Percentiles rank a stretch among this genome's conserved stretches.
These are phyloP conservation scores for Crypturellus tataupa DNA, from an alignment of 2,797 vertebrate genomes.

Conservation along the genomic window DNA sequence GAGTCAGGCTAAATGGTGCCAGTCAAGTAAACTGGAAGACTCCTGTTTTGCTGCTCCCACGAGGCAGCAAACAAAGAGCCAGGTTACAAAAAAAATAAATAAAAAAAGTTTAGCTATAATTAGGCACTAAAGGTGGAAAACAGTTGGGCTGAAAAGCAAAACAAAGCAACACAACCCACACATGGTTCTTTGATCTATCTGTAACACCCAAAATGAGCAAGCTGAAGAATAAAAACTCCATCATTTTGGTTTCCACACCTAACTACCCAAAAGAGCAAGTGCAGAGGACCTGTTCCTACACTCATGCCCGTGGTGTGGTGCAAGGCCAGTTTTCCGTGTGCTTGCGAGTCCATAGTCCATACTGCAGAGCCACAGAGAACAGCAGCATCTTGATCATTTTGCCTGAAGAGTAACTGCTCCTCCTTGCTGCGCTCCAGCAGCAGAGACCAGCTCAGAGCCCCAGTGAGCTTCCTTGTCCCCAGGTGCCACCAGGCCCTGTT, in stretches of 20 bases:
- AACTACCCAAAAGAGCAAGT: no score
- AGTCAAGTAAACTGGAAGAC: no score
- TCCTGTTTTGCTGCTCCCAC: neutral
- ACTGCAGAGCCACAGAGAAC: accelerated
- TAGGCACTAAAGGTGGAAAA: no score
- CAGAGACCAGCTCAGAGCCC: no score
- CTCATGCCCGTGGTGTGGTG: accelerated
- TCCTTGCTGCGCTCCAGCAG: neutral
- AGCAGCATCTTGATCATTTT: accelerated
- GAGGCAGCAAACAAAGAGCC: neutral
- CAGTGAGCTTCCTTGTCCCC: neutral
- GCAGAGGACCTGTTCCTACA: neutral
- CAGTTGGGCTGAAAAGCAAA: no score
- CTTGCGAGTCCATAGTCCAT: accelerated
- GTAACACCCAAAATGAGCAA: neutral
- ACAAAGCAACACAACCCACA: no score
- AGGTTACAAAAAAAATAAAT: neutral
- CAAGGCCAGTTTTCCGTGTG: accelerated
- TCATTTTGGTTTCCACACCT: no score
- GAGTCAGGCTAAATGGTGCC: no score
- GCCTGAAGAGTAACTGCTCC: neutral
- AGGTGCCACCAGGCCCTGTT: accelerated
- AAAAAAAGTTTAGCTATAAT: neutral
- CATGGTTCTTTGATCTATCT: accelerated
- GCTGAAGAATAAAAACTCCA: neutral